Evolutionary conservation across 2,113 vertebrate genomes (phyloP), one percentile per base, ranked within the genome.

Genomic region (Ginglymostoma cirratum): DNA sequence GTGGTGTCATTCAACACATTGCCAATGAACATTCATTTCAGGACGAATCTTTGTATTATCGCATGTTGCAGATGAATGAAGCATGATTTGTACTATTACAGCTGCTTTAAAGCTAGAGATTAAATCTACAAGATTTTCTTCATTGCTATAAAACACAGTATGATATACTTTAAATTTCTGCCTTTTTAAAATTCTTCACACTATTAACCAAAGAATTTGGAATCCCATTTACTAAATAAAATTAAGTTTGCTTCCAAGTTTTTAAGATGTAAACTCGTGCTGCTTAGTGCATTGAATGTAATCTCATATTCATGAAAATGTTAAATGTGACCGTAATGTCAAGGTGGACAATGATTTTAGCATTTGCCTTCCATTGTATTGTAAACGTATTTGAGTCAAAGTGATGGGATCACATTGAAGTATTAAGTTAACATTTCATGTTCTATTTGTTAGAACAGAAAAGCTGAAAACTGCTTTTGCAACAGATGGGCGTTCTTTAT

Each of bases 1-100:
- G 99, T 21, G 98, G 98, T 0, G 97, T 99, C 42, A 97, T 99
- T 95, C 98, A 98, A 85, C 98, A 99, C 96, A 98, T 99, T 78
- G 98, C 98, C 0, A 97, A 98, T 0, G 98, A 98, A 1, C 97
- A 98, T 95, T 97, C 97, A 94, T 99, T 99, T 96, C 98, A 98
- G 96, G 98, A 99, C 96, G 98, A 98, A 52, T 97, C 96, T 78
- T 96, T 99, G 83, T 98, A 98, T 97, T 99, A 99, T 96, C 97
- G 97, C 96, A 99, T 99, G 67, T 61, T 98, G 96, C 97, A 97
- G 0, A 97, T 96, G 96, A 98, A 96, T 96, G 69, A 96, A 0
- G 72, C 55, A 70, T 96, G 94, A 95, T 72, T 38, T 94, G 65
- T n/a, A 17, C 38, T 38, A 95, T 72, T 95, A 52, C 69, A 72